Evolutionary conservation across 2,797 vertebrate genomes (phyloP).

Genomic region (Sebastes iracundus): DNA sequence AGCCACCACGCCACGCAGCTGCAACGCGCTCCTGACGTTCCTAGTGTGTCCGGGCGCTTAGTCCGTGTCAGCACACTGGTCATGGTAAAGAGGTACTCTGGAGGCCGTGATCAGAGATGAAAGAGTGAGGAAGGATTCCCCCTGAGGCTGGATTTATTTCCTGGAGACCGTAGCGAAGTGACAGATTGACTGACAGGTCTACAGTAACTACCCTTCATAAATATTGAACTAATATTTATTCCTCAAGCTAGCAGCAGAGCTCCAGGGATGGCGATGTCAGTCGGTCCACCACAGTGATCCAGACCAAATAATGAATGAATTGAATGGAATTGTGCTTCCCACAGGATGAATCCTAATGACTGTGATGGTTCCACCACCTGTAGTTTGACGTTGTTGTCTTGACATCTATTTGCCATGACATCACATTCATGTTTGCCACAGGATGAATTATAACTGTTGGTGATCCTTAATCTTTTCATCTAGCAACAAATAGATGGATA

Average conservation of each 20-base stretch:
- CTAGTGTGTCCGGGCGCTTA: no score
- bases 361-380: neutral
- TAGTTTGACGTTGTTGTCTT: neutral
- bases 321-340: neutral
- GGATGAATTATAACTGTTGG: neutral
- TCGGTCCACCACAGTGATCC: neutral
- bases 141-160: neutral
- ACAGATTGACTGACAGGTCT: neutral
- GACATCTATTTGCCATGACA: neutral
- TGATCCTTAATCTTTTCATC: neutral
- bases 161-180: neutral
- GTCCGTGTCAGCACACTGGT: neutral
- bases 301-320: neutral
- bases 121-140: neutral
- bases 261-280: neutral
- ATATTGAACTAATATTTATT: neutral
- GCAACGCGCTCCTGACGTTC: no score
- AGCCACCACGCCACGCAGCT: no score
- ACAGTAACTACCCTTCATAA: neutral
- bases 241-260: neutral
- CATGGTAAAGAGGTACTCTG: neutral
- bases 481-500: no score
- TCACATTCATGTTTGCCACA: neutral
- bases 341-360: neutral
- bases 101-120: neutral